A percentile compares a stretch with the other conserved stretches of the same genome.
phyloP scores from a whole-genome alignment of 2,888 invertebrate genomes.

The Sminthurinus aureus region DNA sequence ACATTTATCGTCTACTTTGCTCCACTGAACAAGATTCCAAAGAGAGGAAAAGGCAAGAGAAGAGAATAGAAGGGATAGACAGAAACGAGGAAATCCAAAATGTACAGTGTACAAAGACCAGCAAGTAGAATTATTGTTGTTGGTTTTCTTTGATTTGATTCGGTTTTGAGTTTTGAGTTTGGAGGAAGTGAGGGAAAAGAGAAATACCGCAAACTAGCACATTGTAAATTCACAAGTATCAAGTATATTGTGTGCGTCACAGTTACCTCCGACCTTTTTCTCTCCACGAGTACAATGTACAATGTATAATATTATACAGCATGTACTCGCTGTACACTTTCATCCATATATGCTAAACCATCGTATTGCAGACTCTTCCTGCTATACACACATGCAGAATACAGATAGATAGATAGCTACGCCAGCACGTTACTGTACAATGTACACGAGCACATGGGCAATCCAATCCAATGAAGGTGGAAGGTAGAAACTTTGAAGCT shows the following conservation, averaged over 20 bases:
- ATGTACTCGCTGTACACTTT: not conserved
- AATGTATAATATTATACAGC: not conserved
- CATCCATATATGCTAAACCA: not conserved
- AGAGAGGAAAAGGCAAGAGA: not conserved
- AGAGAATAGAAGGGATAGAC: not conserved
- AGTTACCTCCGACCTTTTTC: slow-evolving; percentile 27
- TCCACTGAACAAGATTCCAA: slow-evolving; percentile 2
- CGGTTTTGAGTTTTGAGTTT: not conserved
- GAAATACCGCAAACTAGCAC: slow-evolving; percentile 13
- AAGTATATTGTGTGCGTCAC: slow-evolving; percentile 15
- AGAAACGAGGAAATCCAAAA: slow-evolving; percentile 1
- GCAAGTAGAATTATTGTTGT: not conserved
- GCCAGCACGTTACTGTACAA: no score
- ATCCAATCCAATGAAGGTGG: no score
- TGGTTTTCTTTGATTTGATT: not conserved
- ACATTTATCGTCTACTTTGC: not conserved
- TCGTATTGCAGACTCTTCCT: no score
- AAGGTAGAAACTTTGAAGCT: not conserved
- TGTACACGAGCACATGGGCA: no score
- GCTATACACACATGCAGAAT: not conserved
- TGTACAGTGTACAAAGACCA: not conserved
- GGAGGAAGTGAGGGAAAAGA: not conserved
- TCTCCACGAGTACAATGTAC: not conserved
- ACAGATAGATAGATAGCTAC: not conserved
- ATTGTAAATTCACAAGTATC: slow-evolving; percentile 16